Conservation (phyloP, 2,797 vertebrate genomes). For the Rhynchotus rufescens region DNA sequence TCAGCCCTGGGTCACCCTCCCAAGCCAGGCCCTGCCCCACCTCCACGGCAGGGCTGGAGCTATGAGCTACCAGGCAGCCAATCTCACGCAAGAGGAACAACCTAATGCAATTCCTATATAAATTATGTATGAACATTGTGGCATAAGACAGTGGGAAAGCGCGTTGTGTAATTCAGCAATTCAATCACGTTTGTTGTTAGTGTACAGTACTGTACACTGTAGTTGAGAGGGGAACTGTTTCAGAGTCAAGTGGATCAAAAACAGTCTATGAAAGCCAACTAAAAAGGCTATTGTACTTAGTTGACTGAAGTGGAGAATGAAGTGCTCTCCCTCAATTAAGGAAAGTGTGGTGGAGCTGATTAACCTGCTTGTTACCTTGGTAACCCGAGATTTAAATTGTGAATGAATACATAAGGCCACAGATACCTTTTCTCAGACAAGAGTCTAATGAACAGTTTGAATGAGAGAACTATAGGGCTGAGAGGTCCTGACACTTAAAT, state of each 20-base stretch:
- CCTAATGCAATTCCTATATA: constrained; percentile 12
- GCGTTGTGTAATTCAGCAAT: constrained; percentile 42
- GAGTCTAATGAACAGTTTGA: constrained; percentile 55
- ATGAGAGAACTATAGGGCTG: constrained; percentile 35
- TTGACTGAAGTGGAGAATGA: constrained; percentile 77
- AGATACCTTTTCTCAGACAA: constrained; percentile 67
- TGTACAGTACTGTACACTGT: background rate
- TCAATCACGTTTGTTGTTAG: constrained; percentile 34
- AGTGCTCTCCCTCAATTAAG: constrained; percentile 80
- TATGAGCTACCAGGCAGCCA: background rate
- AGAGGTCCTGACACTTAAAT: constrained; percentile 45
- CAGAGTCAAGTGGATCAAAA: constrained; percentile 75
- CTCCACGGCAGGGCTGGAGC: background rate
- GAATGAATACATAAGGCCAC: constrained; percentile 58
- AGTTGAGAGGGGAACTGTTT: constrained; percentile 37
- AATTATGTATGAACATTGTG: constrained; percentile 36
- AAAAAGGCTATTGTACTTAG: constrained; percentile 60
- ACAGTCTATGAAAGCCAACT: constrained; percentile 31
- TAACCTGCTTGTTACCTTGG: constrained; percentile 81
- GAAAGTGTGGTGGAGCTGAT: constrained; percentile 73
- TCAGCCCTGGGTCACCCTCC: background rate
- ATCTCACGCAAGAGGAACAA: background rate
- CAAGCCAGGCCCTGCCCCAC: background rate
- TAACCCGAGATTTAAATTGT: constrained; percentile 74
- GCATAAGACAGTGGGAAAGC: constrained; percentile 23